Percentiles rank a stretch among this genome's conserved stretches.
Evolutionary conservation across 2,113 vertebrate genomes (phyloP).

Genomic region (Lethenteron camtschaticum): DNA sequence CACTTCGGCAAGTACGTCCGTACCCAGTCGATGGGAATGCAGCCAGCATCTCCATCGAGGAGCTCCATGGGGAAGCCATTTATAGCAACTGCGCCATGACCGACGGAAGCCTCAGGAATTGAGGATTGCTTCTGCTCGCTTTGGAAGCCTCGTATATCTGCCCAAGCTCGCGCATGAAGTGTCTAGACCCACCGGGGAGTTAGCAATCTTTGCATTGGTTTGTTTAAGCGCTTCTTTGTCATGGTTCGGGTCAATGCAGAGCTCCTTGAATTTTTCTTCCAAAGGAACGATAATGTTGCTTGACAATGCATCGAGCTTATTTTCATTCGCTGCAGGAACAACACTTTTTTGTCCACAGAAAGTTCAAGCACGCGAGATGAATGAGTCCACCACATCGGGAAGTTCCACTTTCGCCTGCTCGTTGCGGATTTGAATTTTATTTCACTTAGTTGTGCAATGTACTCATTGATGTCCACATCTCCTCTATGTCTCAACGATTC

Average conservation of each 20-base stretch:
- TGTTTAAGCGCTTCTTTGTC: not conserved
- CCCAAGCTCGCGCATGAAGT: conserved; percentile 40
- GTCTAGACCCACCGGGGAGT: conserved; percentile 31
- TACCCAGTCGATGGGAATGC: too few species aligned
- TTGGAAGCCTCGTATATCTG: conserved; percentile 32
- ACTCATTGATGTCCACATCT: not conserved
- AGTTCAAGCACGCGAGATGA: not conserved
- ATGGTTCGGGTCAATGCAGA: not conserved
- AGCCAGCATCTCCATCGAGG: too few species aligned
- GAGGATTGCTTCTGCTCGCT: conserved; percentile 11
- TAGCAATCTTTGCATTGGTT: conserved; percentile 15
- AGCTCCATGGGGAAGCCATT: too few species aligned
- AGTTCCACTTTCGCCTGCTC: not conserved
- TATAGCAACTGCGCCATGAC: too few species aligned
- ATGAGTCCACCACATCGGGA: not conserved
- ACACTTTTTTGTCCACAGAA: not conserved
- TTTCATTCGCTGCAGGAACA: conserved; percentile 6
- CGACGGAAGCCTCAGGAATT: too few species aligned
- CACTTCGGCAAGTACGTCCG: too few species aligned
- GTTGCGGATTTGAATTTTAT: not conserved
- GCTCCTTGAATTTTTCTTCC: not conserved
- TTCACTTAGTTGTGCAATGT: not conserved
- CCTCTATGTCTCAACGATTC: not conserved
- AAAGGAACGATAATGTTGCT: not conserved
- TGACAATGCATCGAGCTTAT: not conserved